Percentiles rank a stretch among this genome's conserved stretches.
Conservation (phyloP, 2,888 invertebrate species). For the Agriopis marginaria region DNA sequence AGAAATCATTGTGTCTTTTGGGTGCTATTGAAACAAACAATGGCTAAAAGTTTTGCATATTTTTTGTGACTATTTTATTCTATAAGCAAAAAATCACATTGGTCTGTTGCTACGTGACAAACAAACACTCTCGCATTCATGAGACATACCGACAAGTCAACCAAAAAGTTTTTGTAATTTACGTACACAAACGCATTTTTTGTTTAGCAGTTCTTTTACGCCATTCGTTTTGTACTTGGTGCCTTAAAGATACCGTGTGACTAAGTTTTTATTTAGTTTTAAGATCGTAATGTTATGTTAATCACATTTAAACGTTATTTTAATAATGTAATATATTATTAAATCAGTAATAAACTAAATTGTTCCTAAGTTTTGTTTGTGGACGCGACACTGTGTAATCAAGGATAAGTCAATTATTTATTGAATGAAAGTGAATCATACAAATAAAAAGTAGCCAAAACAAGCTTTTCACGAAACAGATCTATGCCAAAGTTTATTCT, state of each 20-base stretch:
- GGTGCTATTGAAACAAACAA: not conserved
- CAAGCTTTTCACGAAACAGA: slow-evolving; percentile 8
- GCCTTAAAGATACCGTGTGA: slow-evolving; percentile 38
- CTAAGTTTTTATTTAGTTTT: slow-evolving; percentile 51
- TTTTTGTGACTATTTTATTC: too few species aligned
- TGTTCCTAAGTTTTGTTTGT: not conserved
- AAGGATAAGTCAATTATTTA: slow-evolving; percentile 20
- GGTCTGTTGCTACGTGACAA: too few species aligned
- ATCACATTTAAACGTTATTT: slow-evolving; percentile 15
- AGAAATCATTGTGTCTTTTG: slow-evolving; percentile 41
- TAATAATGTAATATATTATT: not conserved
- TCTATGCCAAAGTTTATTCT: slow-evolving; percentile 13
- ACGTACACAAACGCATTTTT: not conserved
- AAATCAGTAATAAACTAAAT: not conserved
- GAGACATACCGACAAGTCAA: too few species aligned
- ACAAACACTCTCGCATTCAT: too few species aligned
- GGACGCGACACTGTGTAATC: not conserved
- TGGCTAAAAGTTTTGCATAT: not conserved
- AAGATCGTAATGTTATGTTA: slow-evolving; percentile 48
- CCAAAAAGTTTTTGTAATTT: not conserved
- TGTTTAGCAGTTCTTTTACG: not conserved
- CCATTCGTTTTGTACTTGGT: not conserved
- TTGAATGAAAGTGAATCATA: slow-evolving; percentile 4
- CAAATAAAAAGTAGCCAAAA: not conserved
- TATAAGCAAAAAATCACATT: too few species aligned